phyloP scores from a whole-genome alignment of 2,888 invertebrate species.

The Chironomus tentans region DNA sequence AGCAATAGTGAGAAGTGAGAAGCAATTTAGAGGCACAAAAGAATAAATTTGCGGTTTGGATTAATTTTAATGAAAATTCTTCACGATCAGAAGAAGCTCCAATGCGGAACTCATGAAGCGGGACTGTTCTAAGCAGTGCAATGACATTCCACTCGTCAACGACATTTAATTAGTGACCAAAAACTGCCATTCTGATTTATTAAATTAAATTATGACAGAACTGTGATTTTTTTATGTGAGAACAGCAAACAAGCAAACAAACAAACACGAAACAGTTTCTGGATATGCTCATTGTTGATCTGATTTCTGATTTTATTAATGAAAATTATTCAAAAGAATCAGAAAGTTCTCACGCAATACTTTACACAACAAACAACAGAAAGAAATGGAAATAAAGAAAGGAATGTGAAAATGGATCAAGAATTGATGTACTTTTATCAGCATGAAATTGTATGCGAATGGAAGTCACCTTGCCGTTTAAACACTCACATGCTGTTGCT shows the following conservation, averaged over 20 bases:
- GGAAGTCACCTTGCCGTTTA: no score
- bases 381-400: no score
- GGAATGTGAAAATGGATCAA: no score
- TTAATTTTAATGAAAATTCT: neutral
- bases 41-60: constrained; percentile 9
- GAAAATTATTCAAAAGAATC: neutral
- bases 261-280: neutral
- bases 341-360: neutral
- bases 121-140: no score
- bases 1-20: neutral
- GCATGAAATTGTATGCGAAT: no score
- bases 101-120: neutral
- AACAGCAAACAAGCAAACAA: no score
- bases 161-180: neutral
- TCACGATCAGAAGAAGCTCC: neutral
- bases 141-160: neutral
- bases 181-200: neutral
- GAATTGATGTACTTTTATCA: no score
- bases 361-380: neutral
- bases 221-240: no score
- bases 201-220: neutral
- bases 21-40: neutral
- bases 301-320: neutral
- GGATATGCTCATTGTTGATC: neutral
- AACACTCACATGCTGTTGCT: no score